Conservation (phyloP, 2,113 vertebrate genomes). For the Ailuropoda melanoleuca region DNA sequence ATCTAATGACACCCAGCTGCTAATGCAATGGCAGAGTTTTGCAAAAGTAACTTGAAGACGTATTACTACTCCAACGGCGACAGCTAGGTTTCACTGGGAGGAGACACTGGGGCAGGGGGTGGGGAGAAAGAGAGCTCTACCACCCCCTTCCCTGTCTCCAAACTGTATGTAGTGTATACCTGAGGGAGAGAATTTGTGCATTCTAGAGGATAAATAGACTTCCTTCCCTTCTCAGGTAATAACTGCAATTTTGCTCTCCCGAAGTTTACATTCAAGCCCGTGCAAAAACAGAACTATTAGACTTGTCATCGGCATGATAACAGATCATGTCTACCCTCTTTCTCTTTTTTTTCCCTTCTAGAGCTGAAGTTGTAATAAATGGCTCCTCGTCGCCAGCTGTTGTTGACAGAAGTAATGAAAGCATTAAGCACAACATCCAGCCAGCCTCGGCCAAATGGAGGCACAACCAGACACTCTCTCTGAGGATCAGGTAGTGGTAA, state of each 20-base stretch:
- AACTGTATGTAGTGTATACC: conserved; percentile 8
- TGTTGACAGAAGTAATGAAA: conserved; percentile 87
- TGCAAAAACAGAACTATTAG: conserved; percentile 73
- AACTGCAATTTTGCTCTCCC: conserved; percentile 78
- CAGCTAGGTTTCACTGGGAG: background rate
- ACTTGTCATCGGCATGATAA: conserved; percentile 77
- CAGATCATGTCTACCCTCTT: conserved; percentile 67
- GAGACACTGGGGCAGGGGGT: background rate
- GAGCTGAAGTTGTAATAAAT: conserved; percentile 86
- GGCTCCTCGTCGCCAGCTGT: conserved; percentile 85
- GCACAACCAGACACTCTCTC: conserved; percentile 89
- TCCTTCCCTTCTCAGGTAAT: conserved; percentile 78
- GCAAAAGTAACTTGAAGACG: background rate
- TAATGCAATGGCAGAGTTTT: background rate
- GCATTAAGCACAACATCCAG: conserved; percentile 85
- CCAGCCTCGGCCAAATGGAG: conserved; percentile 85
- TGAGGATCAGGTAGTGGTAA: conserved; percentile 89
- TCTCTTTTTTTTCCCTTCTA: conserved; percentile 65
- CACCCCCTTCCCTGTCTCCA: background rate
- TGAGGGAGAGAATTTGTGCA: conserved; percentile 42
- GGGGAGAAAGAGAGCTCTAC: background rate
- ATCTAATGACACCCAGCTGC: background rate
- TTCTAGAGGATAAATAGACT: conserved; percentile 75
- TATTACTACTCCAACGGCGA: background rate
- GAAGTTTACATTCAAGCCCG: conserved; percentile 78